Percentiles rank a stretch among this genome's conserved stretches.
Conservation (phyloP, 2,888 invertebrate genomes). For the Calameuta idolon region DNA sequence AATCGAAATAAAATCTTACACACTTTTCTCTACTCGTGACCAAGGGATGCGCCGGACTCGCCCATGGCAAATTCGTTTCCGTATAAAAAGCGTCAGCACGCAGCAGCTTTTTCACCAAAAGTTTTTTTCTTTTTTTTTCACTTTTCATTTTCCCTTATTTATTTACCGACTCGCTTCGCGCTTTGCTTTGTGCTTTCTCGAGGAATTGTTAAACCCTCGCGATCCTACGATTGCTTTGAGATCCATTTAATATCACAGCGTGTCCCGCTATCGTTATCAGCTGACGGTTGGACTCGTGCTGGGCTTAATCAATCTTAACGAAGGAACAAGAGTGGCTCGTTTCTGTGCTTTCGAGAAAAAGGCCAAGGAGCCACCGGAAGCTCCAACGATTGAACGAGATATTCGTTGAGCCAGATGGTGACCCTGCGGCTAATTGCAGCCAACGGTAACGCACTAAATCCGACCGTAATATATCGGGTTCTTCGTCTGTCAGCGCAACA, state of each 20-base stretch:
- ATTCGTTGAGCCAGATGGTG: not conserved
- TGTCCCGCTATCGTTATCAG: slow-evolving; percentile 31
- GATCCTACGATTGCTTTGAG: slow-evolving; percentile 54
- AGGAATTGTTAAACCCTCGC: slow-evolving; percentile 17
- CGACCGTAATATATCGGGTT: not conserved
- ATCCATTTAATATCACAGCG: slow-evolving; percentile 57
- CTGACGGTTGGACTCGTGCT: slow-evolving; percentile 9
- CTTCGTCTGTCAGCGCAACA: slow-evolving; percentile 4
- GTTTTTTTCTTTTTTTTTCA: no score
- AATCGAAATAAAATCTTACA: not conserved
- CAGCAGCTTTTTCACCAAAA: not conserved
- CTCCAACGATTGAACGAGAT: not conserved
- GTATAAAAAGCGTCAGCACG: not conserved
- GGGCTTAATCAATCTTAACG: slow-evolving; percentile 1
- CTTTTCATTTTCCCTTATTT: not conserved
- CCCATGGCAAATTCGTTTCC: not conserved
- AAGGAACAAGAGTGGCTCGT: not conserved
- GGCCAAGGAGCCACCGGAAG: not conserved
- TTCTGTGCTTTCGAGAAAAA: not conserved
- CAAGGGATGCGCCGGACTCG: not conserved
- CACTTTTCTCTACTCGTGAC: not conserved
- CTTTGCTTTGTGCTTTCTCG: not conserved
- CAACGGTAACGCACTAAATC: slow-evolving; percentile 6
- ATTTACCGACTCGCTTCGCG: not conserved
- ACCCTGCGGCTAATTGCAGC: not conserved